Percentiles rank a stretch among this genome's conserved stretches.
phyloP scores from a whole-genome alignment of 92 coral and sea anemone genomes.

The Anthopleura xanthogrammica region DNA sequence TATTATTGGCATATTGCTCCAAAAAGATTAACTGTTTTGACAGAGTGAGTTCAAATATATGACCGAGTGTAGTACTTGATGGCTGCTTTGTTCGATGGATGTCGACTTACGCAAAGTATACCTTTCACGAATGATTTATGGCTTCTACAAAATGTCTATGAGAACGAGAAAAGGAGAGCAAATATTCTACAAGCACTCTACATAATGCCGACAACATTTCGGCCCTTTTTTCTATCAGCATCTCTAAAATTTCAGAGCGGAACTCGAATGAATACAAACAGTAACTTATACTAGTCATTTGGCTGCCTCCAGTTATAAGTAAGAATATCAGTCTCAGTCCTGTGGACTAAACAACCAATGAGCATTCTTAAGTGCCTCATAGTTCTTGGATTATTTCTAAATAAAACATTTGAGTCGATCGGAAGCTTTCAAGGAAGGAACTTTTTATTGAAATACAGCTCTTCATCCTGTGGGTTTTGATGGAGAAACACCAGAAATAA shows the following conservation, averaged over 20 bases:
- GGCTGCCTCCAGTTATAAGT: slow-evolving; percentile 22
- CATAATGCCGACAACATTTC: slow-evolving; percentile 2
- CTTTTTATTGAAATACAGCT: neutral
- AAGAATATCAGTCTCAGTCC: slow-evolving; percentile 14
- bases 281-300: slow-evolving; percentile 33
- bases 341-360: slow-evolving; percentile 25
- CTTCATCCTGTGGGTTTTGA: neutral
- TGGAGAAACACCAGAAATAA: neutral
- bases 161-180: slow-evolving; percentile 14
- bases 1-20: neutral
- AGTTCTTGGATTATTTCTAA: slow-evolving; percentile 30
- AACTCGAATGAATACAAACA: slow-evolving; percentile 19
- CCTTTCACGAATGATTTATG: slow-evolving; percentile 18
- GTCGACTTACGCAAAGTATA: slow-evolving; percentile 9
- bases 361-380: slow-evolving; percentile 10
- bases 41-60: slow-evolving; percentile 10
- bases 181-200: slow-evolving; percentile 12
- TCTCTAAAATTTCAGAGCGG: slow-evolving; percentile 36
- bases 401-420: slow-evolving; percentile 10
- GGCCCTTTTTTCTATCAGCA: neutral
- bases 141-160: slow-evolving; percentile 18
- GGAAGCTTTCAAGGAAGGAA: slow-evolving; percentile 2
- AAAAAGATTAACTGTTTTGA: slow-evolving; percentile 9
- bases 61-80: neutral
- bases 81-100: neutral